phyloP scores from a whole-genome alignment of 2,113 vertebrate species.

The Mormyrus lacerda region DNA sequence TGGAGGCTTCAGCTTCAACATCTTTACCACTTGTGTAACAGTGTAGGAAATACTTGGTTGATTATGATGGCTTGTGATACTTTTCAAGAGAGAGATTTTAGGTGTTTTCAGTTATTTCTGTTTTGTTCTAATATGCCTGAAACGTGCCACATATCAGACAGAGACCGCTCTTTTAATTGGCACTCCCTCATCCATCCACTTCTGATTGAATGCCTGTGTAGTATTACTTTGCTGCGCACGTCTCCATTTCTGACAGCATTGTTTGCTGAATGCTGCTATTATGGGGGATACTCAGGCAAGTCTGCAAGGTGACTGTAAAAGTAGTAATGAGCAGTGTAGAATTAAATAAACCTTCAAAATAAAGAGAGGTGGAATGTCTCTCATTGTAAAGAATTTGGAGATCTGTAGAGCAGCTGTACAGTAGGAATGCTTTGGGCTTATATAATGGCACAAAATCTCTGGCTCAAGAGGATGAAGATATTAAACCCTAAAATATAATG shows the following conservation, averaged over 20 bases:
- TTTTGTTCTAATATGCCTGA: not conserved
- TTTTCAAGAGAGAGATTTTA: not conserved
- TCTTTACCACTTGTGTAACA: not conserved
- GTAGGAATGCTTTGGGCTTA: not conserved
- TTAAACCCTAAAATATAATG: not conserved
- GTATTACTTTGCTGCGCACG: not conserved
- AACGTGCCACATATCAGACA: not conserved
- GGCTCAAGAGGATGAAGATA: not conserved
- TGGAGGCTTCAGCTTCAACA: not conserved
- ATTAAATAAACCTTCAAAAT: not conserved
- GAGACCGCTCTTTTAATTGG: not conserved
- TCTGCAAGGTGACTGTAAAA: not conserved
- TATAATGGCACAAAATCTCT: not conserved
- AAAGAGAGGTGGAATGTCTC: not conserved
- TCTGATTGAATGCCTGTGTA: not conserved
- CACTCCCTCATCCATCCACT: not conserved
- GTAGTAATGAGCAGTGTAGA: not conserved
- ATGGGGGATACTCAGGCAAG: not conserved
- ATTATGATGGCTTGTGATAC: too few relatives aligned
- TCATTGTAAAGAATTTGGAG: not conserved
- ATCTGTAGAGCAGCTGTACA: not conserved
- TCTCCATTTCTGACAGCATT: not conserved
- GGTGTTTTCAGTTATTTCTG: not conserved
- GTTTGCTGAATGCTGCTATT: not conserved
- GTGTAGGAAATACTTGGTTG: not conserved